These are phyloP conservation scores for Perca flavescens DNA, from an alignment of 2,113 vertebrate genomes.

Conservation along the genomic window DNA sequence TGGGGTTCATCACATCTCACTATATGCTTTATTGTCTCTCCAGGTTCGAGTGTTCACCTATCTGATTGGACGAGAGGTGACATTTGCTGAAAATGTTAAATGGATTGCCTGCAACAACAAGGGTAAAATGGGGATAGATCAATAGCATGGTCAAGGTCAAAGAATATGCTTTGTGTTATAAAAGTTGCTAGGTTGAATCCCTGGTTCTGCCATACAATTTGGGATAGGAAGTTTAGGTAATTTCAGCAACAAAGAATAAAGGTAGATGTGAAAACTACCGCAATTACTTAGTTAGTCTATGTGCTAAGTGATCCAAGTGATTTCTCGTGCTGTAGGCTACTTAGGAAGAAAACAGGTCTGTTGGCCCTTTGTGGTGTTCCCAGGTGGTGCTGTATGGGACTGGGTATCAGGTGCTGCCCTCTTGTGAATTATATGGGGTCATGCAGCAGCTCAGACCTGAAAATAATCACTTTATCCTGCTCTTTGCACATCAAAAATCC, in stretches of 20 bases:
- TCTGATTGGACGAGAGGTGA: conserved; percentile 95
- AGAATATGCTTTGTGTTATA: neutral
- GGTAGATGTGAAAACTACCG: neutral
- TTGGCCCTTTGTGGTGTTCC: neutral
- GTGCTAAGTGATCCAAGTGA: too few species aligned
- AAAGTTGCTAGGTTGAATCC: neutral
- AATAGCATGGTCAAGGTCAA: neutral
- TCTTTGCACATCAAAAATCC: conserved; percentile 43
- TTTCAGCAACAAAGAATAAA: neutral
- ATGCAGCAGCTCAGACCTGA: conserved; percentile 49
- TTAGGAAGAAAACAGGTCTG: neutral
- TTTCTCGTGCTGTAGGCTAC: too few species aligned
- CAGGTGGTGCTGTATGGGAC: conserved; percentile 25
- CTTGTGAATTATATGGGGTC: conserved; percentile 67
- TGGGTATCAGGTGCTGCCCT: conserved; percentile 72
- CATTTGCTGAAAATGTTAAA: conserved; percentile 91
- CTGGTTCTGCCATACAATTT: neutral
- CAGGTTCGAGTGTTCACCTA: conserved; percentile 97
- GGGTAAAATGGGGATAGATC: conserved; percentile 76
- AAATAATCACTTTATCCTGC: conserved; percentile 60
- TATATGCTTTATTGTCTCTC: neutral
- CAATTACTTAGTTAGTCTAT: neutral
- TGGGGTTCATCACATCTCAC: neutral
- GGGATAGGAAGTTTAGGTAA: neutral
- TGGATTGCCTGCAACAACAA: conserved; percentile 99